Evolutionary conservation across 2,113 vertebrate species (phyloP), one percentile per base, ranked within the genome.

Genomic region (Cathartes aura): DNA sequence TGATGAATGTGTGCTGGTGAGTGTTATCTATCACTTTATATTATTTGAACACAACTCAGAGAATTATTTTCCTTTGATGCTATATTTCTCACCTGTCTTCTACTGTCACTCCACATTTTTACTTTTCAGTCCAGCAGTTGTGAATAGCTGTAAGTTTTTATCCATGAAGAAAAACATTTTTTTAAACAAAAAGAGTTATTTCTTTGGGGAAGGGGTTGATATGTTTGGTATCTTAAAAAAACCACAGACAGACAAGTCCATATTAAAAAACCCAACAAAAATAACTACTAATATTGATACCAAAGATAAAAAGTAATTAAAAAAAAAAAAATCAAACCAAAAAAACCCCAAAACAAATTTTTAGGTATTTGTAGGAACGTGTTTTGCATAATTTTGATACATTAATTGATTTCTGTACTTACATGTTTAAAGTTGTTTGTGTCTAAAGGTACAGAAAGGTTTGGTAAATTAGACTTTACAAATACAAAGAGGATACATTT

Each of bases 251-350:
- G 13, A 53, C 10, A 75, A 40, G 0, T 50, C 10, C 6, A 13
- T 43, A 56, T 13, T 27, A 15, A 62, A 81, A 67, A 63, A 27
- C 17, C 0, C 2, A 12, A 0, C 26, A 50, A 0, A 1, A 55
- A 4, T 7, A 27, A 13, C 14, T 67, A 29, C 16, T 12, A 40
- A 52, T 52, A 53, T 15, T 40, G 11, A 48, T 36, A 64, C 5
- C 1, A 64, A 62, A 70, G 30, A 56, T 3, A 36, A 38, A 64
- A 55, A 59, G 48, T 12, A 42, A 29, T 29, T 12, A 6, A 45
- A n/a, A 38, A 27, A 27, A 40, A 34, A 15, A 9, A 2, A 50
- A 52, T 15, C 6, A 36, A 38, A 23, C 15, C 38, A 38, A 36
- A 27, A 12, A 11, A 43, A 6, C 5, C 6, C 2, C 13, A 10